Conservation (phyloP, 2,113 vertebrate genomes). For the Protobothrops mucrosquamatus region DNA sequence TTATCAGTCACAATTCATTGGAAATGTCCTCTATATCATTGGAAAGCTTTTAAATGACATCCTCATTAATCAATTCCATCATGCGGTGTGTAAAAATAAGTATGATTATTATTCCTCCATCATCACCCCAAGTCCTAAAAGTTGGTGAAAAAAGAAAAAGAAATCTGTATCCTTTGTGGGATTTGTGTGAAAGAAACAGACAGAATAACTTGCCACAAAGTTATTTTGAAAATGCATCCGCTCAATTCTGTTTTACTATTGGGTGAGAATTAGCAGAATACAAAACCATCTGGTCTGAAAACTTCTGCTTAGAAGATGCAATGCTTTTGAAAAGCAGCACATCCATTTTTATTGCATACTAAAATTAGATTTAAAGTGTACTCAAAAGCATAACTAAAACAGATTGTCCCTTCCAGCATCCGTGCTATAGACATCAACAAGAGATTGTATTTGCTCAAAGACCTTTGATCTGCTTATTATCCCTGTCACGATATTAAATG, state of each 20-base stretch:
- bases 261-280: slow-evolving; percentile 53
- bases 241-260: slow-evolving; percentile 30
- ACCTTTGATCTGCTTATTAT: slow-evolving; percentile 51
- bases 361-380: slow-evolving; percentile 64
- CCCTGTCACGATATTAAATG: slow-evolving; percentile 48
- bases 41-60: background rate
- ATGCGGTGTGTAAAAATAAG: slow-evolving; percentile 15
- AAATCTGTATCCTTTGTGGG: background rate
- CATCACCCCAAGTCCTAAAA: slow-evolving; percentile 38
- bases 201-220: slow-evolving; percentile 19
- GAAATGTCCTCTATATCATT: background rate
- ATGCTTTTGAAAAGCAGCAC: slow-evolving; percentile 47
- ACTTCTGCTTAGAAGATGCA: slow-evolving; percentile 49
- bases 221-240: slow-evolving; percentile 51
- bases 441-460: slow-evolving; percentile 36
- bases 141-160: background rate
- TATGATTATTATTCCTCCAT: slow-evolving; percentile 13
- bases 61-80: background rate
- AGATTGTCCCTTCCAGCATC: slow-evolving; percentile 52
- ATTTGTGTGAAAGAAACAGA: background rate
- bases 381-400: slow-evolving; percentile 61
- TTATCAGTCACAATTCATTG: background rate
- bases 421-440: slow-evolving; percentile 28
- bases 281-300: slow-evolving; percentile 55
- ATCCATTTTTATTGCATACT: slow-evolving; percentile 60